Conservation (phyloP, 2,888 invertebrate genomes). For the Cistogaster globosa region DNA sequence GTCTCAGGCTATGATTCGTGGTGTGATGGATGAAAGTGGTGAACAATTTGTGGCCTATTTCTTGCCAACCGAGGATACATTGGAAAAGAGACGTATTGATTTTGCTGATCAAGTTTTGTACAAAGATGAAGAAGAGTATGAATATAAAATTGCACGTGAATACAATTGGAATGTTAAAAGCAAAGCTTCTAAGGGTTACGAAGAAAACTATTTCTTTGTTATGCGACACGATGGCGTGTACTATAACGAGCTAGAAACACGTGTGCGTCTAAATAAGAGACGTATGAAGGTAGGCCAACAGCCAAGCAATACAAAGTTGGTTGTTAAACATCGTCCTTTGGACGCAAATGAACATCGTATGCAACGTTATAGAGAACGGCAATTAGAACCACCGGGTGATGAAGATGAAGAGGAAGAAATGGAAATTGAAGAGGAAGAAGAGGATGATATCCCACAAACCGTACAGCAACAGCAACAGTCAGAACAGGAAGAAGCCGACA, state of each 20-base stretch:
- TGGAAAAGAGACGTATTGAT: slow-evolving; percentile 94
- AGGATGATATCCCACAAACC: slow-evolving; percentile 76
- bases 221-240: slow-evolving; percentile 94
- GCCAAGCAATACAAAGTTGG: slow-evolving; percentile 85
- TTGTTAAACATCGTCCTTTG: slow-evolving; percentile 95
- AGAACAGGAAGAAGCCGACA: slow-evolving; percentile 57
- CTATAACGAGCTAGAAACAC: slow-evolving; percentile 97
- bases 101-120: slow-evolving; percentile 89
- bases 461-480: slow-evolving; percentile 73
- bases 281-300: slow-evolving; percentile 90
- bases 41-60: slow-evolving; percentile 99
- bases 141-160: slow-evolving; percentile 98
- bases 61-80: slow-evolving; percentile 95
- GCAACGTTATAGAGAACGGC: slow-evolving; percentile 93
- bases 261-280: slow-evolving; percentile 96
- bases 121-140: slow-evolving; percentile 95
- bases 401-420: slow-evolving; percentile 88
- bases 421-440: slow-evolving; percentile 84
- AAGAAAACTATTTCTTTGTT: slow-evolving; percentile 98
- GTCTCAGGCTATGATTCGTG: slow-evolving; percentile 99
- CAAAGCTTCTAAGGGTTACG: slow-evolving; percentile 96
- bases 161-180: slow-evolving; percentile 99
- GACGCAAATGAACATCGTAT: slow-evolving; percentile 93
- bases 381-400: slow-evolving; percentile 92
- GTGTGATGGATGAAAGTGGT: slow-evolving; percentile 99